These are phyloP conservation scores for Frieseomelitta varia DNA, from an alignment of 1,140 invertebrate genomes.

Conservation along the genomic window DNA sequence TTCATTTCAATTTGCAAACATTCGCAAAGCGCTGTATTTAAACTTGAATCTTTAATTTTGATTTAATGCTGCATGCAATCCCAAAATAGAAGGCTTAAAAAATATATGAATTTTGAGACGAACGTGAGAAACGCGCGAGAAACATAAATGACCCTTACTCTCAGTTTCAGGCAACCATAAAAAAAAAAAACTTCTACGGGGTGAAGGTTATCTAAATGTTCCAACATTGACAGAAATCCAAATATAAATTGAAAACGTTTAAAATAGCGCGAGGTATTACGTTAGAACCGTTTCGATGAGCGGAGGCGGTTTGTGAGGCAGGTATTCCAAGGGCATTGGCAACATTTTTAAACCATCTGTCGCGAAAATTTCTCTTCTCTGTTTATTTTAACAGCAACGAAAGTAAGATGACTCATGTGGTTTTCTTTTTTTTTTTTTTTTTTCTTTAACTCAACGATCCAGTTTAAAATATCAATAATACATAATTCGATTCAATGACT, in stretches of 20 bases:
- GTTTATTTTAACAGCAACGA: not conserved
- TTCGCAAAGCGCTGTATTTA: too few species aligned
- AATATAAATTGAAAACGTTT: not conserved
- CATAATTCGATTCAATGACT: not conserved
- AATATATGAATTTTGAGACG: too few species aligned
- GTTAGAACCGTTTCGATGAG: not conserved
- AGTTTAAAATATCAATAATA: not conserved
- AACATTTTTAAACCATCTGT: slow-evolving; percentile 3
- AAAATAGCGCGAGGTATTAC: not conserved
- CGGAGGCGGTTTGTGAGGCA: not conserved
- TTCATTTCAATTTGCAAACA: too few species aligned
- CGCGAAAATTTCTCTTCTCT: not conserved
- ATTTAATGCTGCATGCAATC: too few species aligned
- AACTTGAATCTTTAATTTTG: too few species aligned
- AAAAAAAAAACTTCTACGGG: too few species aligned
- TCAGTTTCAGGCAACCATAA: too few species aligned
- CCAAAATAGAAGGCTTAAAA: too few species aligned
- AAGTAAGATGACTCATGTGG: too few species aligned
- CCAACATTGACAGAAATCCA: not conserved
- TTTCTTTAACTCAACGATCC: not conserved
- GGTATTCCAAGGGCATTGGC: not conserved
- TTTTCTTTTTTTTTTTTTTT: too few species aligned
- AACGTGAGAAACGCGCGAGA: too few species aligned
- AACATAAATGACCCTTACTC: too few species aligned
- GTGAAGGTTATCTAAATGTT: not conserved